phyloP scores from a whole-genome alignment of 2,113 vertebrate species.

The Saccopteryx leptura region DNA sequence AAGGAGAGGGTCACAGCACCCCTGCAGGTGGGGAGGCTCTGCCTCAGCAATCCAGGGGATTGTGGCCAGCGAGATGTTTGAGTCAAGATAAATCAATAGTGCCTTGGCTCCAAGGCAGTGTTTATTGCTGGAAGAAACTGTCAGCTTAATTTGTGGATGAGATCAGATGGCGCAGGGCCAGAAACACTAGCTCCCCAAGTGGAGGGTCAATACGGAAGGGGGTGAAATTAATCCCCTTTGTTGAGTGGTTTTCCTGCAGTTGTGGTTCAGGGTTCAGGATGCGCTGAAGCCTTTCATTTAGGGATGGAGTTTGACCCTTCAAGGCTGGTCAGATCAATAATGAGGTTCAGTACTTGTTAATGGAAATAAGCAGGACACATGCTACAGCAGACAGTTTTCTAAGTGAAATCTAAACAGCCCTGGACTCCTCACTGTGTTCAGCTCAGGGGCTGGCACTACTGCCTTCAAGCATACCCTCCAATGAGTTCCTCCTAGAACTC shows the following conservation, averaged over 20 bases:
- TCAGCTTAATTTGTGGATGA: conserved; percentile 70
- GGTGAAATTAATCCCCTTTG: conserved; percentile 46
- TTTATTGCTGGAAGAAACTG: conserved; percentile 64
- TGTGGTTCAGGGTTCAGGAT: conserved; percentile 53
- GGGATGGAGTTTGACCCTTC: conserved; percentile 58
- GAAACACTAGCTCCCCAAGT: conserved; percentile 60
- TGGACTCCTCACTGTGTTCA: not conserved
- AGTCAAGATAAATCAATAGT: conserved; percentile 60
- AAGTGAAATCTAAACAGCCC: not conserved
- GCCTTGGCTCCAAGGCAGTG: conserved; percentile 57
- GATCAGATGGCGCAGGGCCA: conserved; percentile 63
- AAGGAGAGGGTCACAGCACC: not conserved
- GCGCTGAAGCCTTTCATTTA: conserved; percentile 48
- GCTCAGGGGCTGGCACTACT: not conserved
- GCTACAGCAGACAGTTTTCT: not conserved
- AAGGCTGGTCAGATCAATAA: conserved; percentile 64
- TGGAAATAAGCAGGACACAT: conserved; percentile 42
- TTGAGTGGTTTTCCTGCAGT: conserved; percentile 42
- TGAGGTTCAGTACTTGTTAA: conserved; percentile 17
- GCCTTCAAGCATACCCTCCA: not conserved
- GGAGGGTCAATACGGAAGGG: conserved; percentile 17
- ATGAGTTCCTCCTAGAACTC: not conserved
- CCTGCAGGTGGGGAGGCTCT: not conserved
- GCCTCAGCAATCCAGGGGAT: conserved; percentile 38
- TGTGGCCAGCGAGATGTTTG: not conserved